phyloP scores from a whole-genome alignment of 2,113 vertebrate genomes.

The Monarcha castaneiventris region DNA sequence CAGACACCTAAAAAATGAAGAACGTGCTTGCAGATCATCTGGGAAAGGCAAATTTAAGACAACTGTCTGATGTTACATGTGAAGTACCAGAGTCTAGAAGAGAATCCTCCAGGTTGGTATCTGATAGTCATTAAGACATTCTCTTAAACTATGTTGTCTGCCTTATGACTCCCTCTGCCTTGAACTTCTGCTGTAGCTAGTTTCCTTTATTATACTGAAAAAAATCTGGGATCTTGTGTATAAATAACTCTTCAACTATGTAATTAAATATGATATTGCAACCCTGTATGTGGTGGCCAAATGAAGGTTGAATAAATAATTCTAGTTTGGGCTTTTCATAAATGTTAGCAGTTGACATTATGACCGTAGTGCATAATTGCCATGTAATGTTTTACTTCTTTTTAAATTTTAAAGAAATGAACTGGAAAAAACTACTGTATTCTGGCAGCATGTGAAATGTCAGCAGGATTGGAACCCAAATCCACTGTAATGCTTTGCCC shows the following conservation, averaged over 20 bases:
- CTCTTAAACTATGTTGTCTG: not conserved
- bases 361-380: not conserved
- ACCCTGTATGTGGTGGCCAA: not conserved
- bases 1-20: not conserved
- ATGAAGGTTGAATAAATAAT: not conserved
- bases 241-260: not conserved
- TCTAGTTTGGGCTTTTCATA: not conserved
- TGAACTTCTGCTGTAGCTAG: not conserved
- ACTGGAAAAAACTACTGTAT: constrained; percentile 13
- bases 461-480: constrained; percentile 16
- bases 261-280: not conserved
- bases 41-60: not conserved
- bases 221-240: not conserved
- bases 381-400: not conserved
- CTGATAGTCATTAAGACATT: not conserved
- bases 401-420: not conserved
- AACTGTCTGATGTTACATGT: not conserved
- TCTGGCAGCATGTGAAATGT: constrained; percentile 47
- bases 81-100: not conserved
- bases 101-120: not conserved
- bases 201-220: not conserved
- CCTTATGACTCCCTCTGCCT: not conserved
- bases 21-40: not conserved
- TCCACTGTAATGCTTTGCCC: not conserved
- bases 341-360: not conserved